Evolutionary conservation across 2,113 vertebrate genomes (phyloP).

Genomic region (Etia nguti): DNA sequence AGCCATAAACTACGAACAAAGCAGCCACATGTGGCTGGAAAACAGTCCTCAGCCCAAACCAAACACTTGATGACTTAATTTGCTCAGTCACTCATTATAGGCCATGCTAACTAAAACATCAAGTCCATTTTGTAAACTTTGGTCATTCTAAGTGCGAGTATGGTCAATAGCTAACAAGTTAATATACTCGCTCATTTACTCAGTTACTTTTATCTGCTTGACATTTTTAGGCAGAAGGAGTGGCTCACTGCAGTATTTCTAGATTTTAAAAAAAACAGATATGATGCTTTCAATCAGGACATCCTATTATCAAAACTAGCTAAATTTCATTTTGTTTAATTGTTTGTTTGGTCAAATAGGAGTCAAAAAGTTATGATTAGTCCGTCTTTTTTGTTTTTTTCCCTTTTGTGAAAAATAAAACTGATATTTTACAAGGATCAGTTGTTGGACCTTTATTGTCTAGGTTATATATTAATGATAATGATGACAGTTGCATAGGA

Average conservation of each 20-base stretch:
- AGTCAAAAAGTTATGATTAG: background rate
- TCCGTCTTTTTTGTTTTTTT: background rate
- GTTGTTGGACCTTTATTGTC: background rate
- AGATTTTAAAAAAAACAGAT: no score
- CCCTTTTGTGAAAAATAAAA: background rate
- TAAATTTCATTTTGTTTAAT: no score
- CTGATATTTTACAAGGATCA: background rate
- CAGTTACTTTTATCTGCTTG: background rate
- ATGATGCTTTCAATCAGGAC: no score
- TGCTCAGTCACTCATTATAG: background rate
- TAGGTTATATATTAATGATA: background rate
- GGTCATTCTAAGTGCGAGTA: background rate
- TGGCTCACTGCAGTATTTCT: no score
- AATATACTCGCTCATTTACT: background rate
- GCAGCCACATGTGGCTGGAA: background rate
- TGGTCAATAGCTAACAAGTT: background rate
- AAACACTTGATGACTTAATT: background rate
- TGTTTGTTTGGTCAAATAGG: no score
- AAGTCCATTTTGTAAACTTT: background rate
- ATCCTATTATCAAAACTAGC: no score
- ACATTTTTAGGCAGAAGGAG: no score
- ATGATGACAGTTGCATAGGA: background rate
- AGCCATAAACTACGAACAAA: background rate
- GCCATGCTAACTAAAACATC: background rate
- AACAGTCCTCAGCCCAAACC: background rate